These are phyloP conservation scores for Nicator chloris DNA, from an alignment of 2,113 vertebrate species.

Conservation along the genomic window DNA sequence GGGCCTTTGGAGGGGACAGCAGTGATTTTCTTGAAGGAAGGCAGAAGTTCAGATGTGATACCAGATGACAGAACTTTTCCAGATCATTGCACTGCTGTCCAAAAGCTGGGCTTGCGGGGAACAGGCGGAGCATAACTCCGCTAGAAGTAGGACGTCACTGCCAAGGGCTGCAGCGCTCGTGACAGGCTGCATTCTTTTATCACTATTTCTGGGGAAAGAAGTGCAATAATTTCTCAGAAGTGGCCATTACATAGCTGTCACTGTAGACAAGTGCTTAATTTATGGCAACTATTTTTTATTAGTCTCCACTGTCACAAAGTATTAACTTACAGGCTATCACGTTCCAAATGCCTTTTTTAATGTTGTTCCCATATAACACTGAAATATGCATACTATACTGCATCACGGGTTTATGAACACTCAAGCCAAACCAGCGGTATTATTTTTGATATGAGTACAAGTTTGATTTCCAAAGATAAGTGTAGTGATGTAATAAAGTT, in stretches of 20 bases:
- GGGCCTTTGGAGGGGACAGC: not conserved
- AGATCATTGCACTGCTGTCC: not conserved
- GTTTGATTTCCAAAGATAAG: not conserved
- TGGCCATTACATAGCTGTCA: not conserved
- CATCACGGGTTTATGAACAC: not conserved
- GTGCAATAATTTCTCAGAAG: constrained; percentile 22
- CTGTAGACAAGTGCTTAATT: constrained; percentile 12
- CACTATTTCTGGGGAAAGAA: not conserved
- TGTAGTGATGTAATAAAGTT: not conserved
- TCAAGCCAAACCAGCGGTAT: not conserved
- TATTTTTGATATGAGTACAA: not conserved
- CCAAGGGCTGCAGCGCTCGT: not conserved
- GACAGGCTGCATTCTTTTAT: not conserved
- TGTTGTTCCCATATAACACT: not conserved
- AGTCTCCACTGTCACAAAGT: constrained; percentile 12
- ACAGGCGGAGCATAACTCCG: not conserved
- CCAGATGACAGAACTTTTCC: not conserved
- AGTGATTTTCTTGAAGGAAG: not conserved
- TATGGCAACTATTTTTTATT: constrained; percentile 43
- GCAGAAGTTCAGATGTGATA: not conserved
- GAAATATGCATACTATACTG: not conserved
- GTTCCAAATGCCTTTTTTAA: constrained; percentile 11
- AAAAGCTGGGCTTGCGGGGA: not conserved
- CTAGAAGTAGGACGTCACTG: not conserved
- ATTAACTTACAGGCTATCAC: constrained; percentile 2